A percentile compares a stretch with the other conserved stretches of the same genome.
These are phyloP conservation scores for Macrosteles quadrilineatus DNA, from an alignment of 1,140 invertebrate genomes.

Conservation along the genomic window DNA sequence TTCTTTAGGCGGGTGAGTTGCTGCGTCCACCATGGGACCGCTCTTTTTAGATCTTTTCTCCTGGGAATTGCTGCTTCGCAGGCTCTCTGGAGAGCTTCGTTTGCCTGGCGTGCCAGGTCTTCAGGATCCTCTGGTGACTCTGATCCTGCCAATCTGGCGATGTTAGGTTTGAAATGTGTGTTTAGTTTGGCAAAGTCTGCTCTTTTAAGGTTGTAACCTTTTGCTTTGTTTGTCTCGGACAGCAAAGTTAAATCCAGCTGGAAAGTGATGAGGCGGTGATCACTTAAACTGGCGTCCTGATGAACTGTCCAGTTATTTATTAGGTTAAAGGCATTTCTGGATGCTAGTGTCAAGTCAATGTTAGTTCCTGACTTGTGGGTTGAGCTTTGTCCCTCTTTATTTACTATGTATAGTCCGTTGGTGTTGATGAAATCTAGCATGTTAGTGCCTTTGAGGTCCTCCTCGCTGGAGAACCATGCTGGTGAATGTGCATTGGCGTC, in stretches of 20 bases:
- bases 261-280: not conserved
- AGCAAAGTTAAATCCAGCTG: not conserved
- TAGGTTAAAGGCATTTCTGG: not conserved
- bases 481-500: not conserved
- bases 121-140: no score
- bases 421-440: not conserved
- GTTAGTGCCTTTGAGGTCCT: not conserved
- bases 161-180: no score
- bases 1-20: no score
- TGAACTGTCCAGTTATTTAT: not conserved
- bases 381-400: not conserved
- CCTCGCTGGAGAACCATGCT: not conserved
- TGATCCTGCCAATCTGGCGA: no score
- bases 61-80: no score
- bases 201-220: no score
- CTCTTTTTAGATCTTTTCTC: no score
- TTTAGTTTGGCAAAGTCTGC: no score
- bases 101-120: no score
- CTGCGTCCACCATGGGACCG: no score
- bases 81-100: no score
- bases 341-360: not conserved
- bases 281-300: not conserved
- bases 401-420: not conserved
- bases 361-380: not conserved
- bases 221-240: not conserved